Evolutionary conservation across 2,113 vertebrate genomes (phyloP).

Genomic region (Felis chaus): DNA sequence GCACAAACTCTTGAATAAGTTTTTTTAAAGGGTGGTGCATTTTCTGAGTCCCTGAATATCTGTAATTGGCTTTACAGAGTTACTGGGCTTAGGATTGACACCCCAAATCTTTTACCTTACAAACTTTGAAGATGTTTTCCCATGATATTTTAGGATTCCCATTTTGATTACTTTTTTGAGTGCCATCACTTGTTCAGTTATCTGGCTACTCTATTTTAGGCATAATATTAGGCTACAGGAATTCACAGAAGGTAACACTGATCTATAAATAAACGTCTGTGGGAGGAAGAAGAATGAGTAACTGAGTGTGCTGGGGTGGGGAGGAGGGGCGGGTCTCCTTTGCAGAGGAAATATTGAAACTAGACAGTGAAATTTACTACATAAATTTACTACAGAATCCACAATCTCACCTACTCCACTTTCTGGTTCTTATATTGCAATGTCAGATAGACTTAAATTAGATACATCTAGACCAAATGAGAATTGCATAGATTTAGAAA

Average conservation of each 20-base stretch:
- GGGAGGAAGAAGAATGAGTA: not conserved
- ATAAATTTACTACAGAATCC: not conserved
- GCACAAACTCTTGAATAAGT: not conserved
- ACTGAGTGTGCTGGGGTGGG: not conserved
- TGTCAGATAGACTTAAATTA: not conserved
- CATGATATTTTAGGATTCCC: not conserved
- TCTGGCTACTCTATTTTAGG: not conserved
- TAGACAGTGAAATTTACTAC: not conserved
- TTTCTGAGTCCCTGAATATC: conserved; percentile 18
- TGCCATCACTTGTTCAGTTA: not conserved
- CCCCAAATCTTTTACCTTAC: not conserved
- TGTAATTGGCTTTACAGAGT: conserved; percentile 5
- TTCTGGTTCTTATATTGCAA: conserved; percentile 28
- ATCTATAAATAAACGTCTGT: not conserved
- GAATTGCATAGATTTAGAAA: conserved; percentile 7
- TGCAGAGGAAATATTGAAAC: not conserved
- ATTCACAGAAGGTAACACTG: not conserved
- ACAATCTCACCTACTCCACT: not conserved
- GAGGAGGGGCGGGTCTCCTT: not conserved
- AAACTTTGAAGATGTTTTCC: not conserved
- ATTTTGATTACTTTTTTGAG: not conserved
- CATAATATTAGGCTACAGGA: not conserved
- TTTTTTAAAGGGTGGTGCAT: not conserved
- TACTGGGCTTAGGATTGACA: conserved; percentile 30
- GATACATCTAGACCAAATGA: not conserved